These are phyloP conservation scores for Podarcis raffonei DNA, from an alignment of 2,113 vertebrate species.

Conservation along the genomic window DNA sequence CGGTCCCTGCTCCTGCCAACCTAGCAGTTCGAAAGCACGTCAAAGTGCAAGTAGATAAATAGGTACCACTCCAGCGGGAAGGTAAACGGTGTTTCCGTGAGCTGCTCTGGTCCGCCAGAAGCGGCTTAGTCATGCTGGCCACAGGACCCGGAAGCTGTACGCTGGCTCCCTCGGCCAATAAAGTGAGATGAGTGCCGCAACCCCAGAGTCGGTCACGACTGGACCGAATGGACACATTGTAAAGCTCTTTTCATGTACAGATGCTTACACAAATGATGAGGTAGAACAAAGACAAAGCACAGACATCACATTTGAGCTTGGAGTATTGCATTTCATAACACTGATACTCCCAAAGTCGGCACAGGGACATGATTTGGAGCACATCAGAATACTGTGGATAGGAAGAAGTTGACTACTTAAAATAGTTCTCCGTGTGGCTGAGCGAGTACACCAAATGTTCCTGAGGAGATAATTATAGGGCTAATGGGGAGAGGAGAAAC, in stretches of 20 bases:
- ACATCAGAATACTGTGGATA: not conserved
- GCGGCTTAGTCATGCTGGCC: too few species aligned
- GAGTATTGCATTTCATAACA: not conserved
- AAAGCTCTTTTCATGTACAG: not conserved
- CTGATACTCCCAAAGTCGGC: accelerated
- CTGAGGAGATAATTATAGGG: not conserved
- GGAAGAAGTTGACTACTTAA: not conserved
- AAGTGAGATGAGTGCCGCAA: too few species aligned
- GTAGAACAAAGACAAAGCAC: not conserved
- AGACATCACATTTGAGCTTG: not conserved
- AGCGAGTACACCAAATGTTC: not conserved
- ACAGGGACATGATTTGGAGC: accelerated
- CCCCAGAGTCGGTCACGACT: too few species aligned
- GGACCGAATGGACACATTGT: not conserved
- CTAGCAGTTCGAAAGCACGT: too few species aligned
- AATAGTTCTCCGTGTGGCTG: not conserved
- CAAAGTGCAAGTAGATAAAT: too few species aligned
- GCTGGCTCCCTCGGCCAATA: too few species aligned
- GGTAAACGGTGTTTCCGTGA: too few species aligned
- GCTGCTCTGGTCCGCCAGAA: too few species aligned
- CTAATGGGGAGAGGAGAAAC: slow-evolving; percentile 6
- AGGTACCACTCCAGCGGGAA: too few species aligned
- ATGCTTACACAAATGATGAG: not conserved
- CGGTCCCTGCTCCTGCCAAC: too few species aligned
- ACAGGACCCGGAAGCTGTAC: too few species aligned